Evolutionary conservation across 1,140 invertebrate species (phyloP).

Genomic region (Cherax quadricarinatus): DNA sequence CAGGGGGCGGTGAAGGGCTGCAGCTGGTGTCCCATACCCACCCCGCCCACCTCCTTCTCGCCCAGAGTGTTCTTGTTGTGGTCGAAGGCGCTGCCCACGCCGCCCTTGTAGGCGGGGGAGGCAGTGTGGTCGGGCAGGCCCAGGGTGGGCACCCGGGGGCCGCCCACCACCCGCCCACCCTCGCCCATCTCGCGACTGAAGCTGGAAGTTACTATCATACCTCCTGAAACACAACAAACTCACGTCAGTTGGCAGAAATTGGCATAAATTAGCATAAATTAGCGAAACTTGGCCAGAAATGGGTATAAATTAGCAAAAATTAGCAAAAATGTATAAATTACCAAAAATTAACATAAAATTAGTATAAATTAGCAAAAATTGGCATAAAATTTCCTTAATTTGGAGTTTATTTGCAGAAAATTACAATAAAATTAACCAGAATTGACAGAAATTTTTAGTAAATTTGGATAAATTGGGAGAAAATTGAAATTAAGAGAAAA

Average conservation of each 20-base stretch:
- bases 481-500: no score
- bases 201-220: constrained; percentile 64
- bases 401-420: no score
- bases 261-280: neutral
- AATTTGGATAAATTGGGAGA: no score
- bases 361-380: no score
- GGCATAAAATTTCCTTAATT: no score
- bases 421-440: no score
- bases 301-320: neutral
- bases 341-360: no score
- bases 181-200: constrained; percentile 64
- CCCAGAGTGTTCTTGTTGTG: constrained; percentile 62
- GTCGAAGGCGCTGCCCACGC: constrained; percentile 42
- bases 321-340: no score
- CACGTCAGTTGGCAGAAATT: no score
- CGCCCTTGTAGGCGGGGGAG: constrained; percentile 45
- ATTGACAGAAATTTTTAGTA: no score
- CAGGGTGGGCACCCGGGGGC: constrained; percentile 46
- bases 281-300: neutral
- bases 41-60: constrained; percentile 55
- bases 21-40: constrained; percentile 47
- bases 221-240: constrained; percentile 47
- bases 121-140: constrained; percentile 57
- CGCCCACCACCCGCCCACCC: constrained; percentile 37
- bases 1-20: constrained; percentile 73